Evolutionary conservation across 2,888 invertebrate species (phyloP).

Genomic region (Teinopalpus imperialis): DNA sequence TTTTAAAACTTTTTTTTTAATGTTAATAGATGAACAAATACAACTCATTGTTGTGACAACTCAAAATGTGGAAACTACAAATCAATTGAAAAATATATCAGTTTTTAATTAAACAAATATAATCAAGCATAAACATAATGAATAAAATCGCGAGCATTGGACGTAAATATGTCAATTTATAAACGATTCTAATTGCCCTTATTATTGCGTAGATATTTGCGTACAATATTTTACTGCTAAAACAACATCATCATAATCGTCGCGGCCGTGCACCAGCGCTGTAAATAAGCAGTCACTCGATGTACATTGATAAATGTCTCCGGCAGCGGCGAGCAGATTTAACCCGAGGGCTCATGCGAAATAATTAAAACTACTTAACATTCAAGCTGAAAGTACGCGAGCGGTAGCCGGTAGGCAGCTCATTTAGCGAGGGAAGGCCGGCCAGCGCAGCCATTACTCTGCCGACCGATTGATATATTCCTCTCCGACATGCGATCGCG

Average conservation of each 20-base stretch:
- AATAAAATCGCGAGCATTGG: too few relatives aligned
- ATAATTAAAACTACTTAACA: constrained; percentile 81
- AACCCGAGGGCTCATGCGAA: constrained; percentile 66
- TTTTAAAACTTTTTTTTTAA: too few relatives aligned
- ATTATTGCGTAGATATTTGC: constrained; percentile 1
- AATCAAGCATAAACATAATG: too few relatives aligned
- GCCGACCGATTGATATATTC: constrained; percentile 73
- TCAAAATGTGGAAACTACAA: too few relatives aligned
- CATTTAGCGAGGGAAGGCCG: constrained; percentile 40
- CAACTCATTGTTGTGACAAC: too few relatives aligned
- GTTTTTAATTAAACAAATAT: too few relatives aligned
- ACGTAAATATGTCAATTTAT: constrained; percentile 1
- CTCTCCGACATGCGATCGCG: constrained; percentile 75
- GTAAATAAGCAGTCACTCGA: constrained; percentile 45
- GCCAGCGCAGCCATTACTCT: constrained; percentile 66
- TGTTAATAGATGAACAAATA: too few relatives aligned
- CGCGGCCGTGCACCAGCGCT: constrained; percentile 43
- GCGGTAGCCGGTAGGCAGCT: constrained; percentile 63
- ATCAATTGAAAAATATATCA: too few relatives aligned
- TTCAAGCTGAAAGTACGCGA: constrained; percentile 68
- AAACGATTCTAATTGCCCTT: background rate
- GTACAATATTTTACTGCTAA: constrained; percentile 31
- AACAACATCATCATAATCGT: constrained; percentile 49
- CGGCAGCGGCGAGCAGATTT: constrained; percentile 48
- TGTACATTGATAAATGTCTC: constrained; percentile 60